Base-by-base conservation (phyloP, 2,797 vertebrate species). In the Eospalax fontanierii region DNA sequence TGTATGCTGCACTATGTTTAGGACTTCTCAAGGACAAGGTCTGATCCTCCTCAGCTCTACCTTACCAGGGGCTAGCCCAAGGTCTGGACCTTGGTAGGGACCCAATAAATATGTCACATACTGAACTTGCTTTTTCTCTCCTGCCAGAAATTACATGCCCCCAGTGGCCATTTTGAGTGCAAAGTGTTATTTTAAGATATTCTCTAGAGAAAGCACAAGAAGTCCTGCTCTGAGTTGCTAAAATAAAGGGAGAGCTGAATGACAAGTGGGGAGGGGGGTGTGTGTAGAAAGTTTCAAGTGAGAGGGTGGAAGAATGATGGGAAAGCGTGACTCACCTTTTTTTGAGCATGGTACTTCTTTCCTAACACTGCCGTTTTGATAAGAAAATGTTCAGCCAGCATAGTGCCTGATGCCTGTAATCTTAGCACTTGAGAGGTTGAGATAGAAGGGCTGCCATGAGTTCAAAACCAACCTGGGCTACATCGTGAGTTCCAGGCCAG, bases 141-240 rank as follows among this genome's bases (percentile, higher is more conserved):
- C 79, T 96, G 85, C 82, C 21, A 19, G 94, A 97, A 97, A 90
- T 90, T 40, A 22, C 88, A n/a, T 92, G 61, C 35, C 93, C 91
- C 90, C 66, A 71, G 95, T 87, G 97, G 88, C 90, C 88, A 92
- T 90, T 97, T 89, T 95, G 95, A 97, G 46, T 63, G 18, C 38
- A 71, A 90, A 94, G 33, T 76, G 71, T 96, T 96, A 95, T 92
- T 97, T 97, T 96, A 93, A 93, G 93, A 63, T 94, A 94, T 3
- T 92, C 92, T 79, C 90, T 89, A 40, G 97, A 96, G 95, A 90
- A 80, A 79, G 46, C 33, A 50, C 89, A 95, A 38, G 43, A 70
- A 83, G 61, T 33, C 35, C 30, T 30, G 85, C 74, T 88, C 71
- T 54, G 73, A 21, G 68, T 50, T 26, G 59, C 43, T 96, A 84